A percentile compares a stretch with the other conserved stretches of the same genome.
Evolutionary conservation across 2,113 vertebrate species (phyloP).

Genomic region (Festucalex cinctus): DNA sequence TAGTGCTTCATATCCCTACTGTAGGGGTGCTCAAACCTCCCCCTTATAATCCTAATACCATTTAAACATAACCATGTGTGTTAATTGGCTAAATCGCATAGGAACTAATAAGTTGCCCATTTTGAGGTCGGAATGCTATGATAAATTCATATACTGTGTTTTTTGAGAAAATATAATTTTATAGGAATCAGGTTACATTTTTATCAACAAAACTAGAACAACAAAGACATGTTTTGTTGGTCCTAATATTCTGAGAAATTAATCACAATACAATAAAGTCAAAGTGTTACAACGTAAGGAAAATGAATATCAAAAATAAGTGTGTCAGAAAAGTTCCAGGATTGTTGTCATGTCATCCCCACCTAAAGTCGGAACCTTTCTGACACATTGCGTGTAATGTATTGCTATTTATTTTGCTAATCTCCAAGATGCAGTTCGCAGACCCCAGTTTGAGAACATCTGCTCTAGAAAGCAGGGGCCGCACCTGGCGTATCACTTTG

Average conservation of each 20-base stretch:
- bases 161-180: not conserved
- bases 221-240: no score
- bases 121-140: not conserved
- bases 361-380: not conserved
- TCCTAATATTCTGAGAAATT: no score
- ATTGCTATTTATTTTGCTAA: not conserved
- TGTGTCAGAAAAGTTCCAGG: not conserved
- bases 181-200: no score
- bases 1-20: slow-evolving; percentile 32
- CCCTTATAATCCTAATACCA: not conserved
- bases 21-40: slow-evolving; percentile 24
- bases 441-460: not conserved
- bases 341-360: no score
- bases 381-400: not conserved
- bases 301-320: no score
- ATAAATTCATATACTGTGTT: not conserved
- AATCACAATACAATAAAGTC: no score
- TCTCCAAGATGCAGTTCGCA: no score
- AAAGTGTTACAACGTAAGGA: no score
- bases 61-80: not conserved
- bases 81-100: not conserved
- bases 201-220: no score
- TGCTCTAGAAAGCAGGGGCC: not conserved
- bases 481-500: not conserved
- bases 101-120: not conserved